Conservation (phyloP, 2,113 vertebrate genomes). For the Axis porcinus region DNA sequence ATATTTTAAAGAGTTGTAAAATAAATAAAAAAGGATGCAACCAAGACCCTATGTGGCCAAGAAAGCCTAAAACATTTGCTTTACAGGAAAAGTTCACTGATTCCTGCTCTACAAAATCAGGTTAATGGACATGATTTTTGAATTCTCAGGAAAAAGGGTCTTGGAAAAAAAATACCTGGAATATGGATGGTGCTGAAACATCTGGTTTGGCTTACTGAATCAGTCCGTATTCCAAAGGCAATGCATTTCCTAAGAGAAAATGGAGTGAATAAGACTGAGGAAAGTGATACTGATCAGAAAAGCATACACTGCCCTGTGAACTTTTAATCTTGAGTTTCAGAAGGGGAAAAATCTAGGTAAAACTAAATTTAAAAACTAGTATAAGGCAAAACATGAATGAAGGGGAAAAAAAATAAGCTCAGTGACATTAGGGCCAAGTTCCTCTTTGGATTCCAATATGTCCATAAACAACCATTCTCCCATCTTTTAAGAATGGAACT, state of each 20-base stretch:
- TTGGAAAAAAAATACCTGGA: background rate
- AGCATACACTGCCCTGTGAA: background rate
- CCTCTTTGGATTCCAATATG: background rate
- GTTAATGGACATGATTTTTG: background rate
- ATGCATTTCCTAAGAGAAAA: background rate
- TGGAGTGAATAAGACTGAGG: background rate
- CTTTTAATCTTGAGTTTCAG: constrained; percentile 7
- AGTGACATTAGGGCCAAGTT: background rate
- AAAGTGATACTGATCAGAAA: background rate
- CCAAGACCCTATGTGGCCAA: background rate
- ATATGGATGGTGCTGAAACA: background rate
- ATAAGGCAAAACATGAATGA: background rate
- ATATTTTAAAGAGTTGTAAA: background rate
- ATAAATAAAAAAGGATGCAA: background rate
- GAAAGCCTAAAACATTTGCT: background rate
- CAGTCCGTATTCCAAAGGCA: background rate
- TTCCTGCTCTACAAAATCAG: background rate
- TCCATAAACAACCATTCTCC: background rate
- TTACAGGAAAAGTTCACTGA: background rate
- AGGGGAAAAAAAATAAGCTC: background rate
- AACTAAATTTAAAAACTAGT: background rate
- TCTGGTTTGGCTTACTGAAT: background rate
- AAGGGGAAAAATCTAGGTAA: background rate
- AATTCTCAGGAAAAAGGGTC: background rate
- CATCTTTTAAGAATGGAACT: background rate